Conservation (phyloP, 1,140 invertebrate species). For the Dendrolimus punctatus region DNA sequence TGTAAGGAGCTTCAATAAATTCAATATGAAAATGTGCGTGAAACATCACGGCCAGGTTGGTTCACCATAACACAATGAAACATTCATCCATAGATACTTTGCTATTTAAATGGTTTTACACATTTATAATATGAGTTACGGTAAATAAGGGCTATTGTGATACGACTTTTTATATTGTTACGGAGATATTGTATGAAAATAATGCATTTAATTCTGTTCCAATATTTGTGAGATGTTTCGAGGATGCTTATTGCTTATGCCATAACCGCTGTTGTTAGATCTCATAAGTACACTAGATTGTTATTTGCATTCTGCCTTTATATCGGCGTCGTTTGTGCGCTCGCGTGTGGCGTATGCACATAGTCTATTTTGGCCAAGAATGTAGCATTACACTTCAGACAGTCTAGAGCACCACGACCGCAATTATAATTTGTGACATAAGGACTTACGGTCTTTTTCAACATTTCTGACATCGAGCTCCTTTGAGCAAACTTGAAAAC, state of each 20-base stretch:
- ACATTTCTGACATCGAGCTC: too few species aligned
- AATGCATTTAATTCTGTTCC: conserved; percentile 66
- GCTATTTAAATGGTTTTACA: conserved; percentile 70
- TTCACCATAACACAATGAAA: conserved; percentile 67
- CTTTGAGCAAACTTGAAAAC: too few species aligned
- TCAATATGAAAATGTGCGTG: conserved; percentile 57
- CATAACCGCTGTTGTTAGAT: too few species aligned
- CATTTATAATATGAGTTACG: conserved; percentile 68
- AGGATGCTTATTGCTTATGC: conserved; percentile 21
- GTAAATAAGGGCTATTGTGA: conserved; percentile 63
- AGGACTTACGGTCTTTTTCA: too few species aligned
- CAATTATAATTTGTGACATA: too few species aligned
- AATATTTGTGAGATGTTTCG: conserved; percentile 56
- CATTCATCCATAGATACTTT: conserved; percentile 62
- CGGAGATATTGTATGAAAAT: conserved; percentile 61
- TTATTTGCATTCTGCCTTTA: too few species aligned
- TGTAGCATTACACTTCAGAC: too few species aligned
- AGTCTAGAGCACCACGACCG: too few species aligned
- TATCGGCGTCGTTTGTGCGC: too few species aligned
- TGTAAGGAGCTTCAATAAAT: conserved; percentile 11
- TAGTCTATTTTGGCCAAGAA: too few species aligned
- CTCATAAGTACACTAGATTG: too few species aligned
- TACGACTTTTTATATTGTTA: conserved; percentile 56
- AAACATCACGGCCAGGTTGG: conserved; percentile 66
- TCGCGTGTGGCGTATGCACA: too few species aligned